Evolutionary conservation across 1,140 invertebrate genomes (phyloP).

Genomic region (Halesus radiatus): DNA sequence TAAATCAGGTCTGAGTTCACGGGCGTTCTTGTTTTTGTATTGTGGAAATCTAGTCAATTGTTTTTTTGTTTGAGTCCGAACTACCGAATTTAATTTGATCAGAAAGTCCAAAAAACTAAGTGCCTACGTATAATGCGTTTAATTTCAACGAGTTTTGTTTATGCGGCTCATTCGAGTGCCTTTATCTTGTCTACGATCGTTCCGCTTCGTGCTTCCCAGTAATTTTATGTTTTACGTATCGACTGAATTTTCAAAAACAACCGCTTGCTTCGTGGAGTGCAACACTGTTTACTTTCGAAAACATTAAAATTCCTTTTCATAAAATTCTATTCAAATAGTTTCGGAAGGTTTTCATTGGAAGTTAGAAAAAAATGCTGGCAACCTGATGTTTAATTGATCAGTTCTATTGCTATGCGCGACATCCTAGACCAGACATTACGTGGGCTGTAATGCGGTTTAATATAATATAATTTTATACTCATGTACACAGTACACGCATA

Average conservation of each 20-base stretch:
- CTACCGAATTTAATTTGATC: neutral
- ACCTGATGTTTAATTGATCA: too few relatives aligned
- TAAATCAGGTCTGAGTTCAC: neutral
- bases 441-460: too few relatives aligned
- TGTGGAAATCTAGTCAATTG: too few relatives aligned
- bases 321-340: too few relatives aligned
- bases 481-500: too few relatives aligned
- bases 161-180: neutral
- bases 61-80: neutral
- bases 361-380: too few relatives aligned
- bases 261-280: neutral
- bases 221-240: constrained; percentile 18
- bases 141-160: constrained; percentile 1
- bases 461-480: too few relatives aligned
- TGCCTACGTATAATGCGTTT: neutral
- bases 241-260: neutral
- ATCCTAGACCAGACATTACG: too few relatives aligned
- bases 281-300: too few relatives aligned
- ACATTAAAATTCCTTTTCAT: too few relatives aligned
- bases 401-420: too few relatives aligned
- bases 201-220: neutral
- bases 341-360: too few relatives aligned
- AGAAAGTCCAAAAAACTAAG: neutral
- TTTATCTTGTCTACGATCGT: constrained; percentile 11
- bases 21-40: neutral